Base-by-base conservation (phyloP, 2,113 vertebrate species). In the Noturus placidus region DNA sequence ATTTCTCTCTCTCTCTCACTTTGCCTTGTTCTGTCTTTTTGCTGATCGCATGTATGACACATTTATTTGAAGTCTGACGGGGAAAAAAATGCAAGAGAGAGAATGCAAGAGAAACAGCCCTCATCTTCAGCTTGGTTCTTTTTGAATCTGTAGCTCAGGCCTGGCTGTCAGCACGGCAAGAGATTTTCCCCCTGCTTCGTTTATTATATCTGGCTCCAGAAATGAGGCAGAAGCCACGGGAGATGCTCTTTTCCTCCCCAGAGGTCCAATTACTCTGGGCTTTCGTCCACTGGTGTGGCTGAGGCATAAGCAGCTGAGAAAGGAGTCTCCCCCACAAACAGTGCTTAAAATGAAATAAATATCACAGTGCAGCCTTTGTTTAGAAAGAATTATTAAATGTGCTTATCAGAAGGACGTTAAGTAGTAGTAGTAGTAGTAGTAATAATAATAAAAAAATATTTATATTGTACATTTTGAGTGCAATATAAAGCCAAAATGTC, bases 251-350 rank as follows among this genome's bases (percentile, higher is more conserved):
- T 52, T 89, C 56, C 59, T 93, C 93, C 92, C 92, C 80, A 69
- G 92, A 93, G 92, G 90, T 90, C 90, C 92, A 94, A 93, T 95
- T 94, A 94, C 90, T 89, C 88, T 89, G 87, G 74, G 89, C 91
- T 91, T 94, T 94, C 92, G 88, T 92, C 91, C 90, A 85, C 70
- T 90, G 90, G 90, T 93, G 90, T 83, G 88, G 86, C 69, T 87
- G 90, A 92, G 89, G 91, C 87, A 92, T 83, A 88, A 83, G 88
- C 8, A 0, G 20, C 35, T 46, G 76, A 10, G 46, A 17, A n/a
- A 80, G 52, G n/a, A 33, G 3, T 57, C 7, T 72, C 27, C 81
- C 69, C 11, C 42, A 69, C 6, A 77, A 85, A 86, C 79, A 38
- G 59, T 20, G 38, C 14, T 13, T 86, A 79, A 87, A 85, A 77